Evolutionary conservation across 2,888 invertebrate genomes (phyloP), one percentile per base, ranked within the genome.

Genomic region (Trypoxylon attenuatum): DNA sequence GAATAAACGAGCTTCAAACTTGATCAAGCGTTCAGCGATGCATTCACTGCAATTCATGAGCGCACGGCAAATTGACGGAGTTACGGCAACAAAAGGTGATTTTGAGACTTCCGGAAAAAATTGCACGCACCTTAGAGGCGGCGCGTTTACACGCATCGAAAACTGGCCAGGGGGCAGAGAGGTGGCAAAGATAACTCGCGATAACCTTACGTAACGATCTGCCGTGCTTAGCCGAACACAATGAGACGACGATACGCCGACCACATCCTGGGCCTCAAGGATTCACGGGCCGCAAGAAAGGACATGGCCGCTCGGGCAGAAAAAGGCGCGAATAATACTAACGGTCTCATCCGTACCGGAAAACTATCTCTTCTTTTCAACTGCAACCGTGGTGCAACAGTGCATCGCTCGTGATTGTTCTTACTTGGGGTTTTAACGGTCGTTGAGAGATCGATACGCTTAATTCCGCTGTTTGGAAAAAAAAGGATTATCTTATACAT

Each of bases 161-260:
- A 57, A 56, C 8, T 13, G 15, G 21, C 23, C 45, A 13, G n/a
- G n/a, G n/a, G n/a, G 59, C 42, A 60, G 47, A 60, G 47, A 53
- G 45, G 19, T 51, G 18, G 4, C 10, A 47, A 61, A 62, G 69
- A 71, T 71, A 65, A 61, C 54, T 38, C 56, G 64, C 45, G 58
- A 61, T 66, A 68, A 73, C 39, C 61, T 79, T 79, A 76, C 77
- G 77, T 74, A 79, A 79, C 52, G 51, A 55, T 47, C 5, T 49
- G 45, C 47, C 55, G 64, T 74, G 71, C 66, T 69, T 64, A 63
- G 71, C 1, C 61, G 75, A 75, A 73, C 58, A 75, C 75, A 77
- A 79, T 77, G 69, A 72, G 64, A 77, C 41, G 71, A 72, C 65
- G 72, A 69, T 65, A 75, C 72, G 64, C 57, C 51, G 22, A 56